These are phyloP conservation scores for Drosophila cardini DNA, from an alignment of 1,140 invertebrate species.

Conservation along the genomic window DNA sequence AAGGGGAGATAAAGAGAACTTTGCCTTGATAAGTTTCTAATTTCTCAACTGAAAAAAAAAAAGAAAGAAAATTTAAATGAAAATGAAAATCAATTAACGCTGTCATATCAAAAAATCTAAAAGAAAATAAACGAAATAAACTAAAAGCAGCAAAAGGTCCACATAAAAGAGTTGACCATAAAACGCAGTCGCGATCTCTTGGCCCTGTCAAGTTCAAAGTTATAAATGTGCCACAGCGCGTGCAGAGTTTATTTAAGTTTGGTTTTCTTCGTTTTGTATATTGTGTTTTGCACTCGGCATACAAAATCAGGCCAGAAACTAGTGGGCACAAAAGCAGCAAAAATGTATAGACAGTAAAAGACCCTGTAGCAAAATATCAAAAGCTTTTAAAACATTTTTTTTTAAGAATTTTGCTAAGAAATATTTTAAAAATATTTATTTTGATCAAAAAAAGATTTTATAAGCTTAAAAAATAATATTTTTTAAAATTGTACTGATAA, in stretches of 20 bases:
- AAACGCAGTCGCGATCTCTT: conserved; percentile 25
- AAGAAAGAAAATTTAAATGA: conserved; percentile 49
- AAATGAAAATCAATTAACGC: conserved; percentile 79
- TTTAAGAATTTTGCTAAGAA: too few relatives aligned
- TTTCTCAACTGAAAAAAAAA: conserved; percentile 26
- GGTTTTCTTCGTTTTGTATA: background rate
- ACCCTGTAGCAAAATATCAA: too few relatives aligned
- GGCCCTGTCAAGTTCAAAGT: conserved; percentile 75
- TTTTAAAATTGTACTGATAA: too few relatives aligned
- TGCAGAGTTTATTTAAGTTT: conserved; percentile 76
- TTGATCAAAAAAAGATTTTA: too few relatives aligned
- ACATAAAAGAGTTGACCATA: background rate
- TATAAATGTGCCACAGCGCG: conserved; percentile 69
- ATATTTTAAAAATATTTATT: too few relatives aligned
- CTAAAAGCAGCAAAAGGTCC: conserved; percentile 15
- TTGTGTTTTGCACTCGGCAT: conserved; percentile 49
- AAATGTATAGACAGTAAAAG: too few relatives aligned
- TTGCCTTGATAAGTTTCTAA: conserved; percentile 34
- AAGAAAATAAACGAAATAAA: too few relatives aligned
- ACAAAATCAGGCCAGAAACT: conserved; percentile 52
- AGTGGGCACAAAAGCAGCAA: too few relatives aligned
- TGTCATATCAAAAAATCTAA: conserved; percentile 53
- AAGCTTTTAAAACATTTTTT: too few relatives aligned
- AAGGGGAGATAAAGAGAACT: conserved; percentile 1
- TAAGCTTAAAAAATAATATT: too few relatives aligned